Conservation (phyloP, 2,113 vertebrate species). For the Daboia siamensis region DNA sequence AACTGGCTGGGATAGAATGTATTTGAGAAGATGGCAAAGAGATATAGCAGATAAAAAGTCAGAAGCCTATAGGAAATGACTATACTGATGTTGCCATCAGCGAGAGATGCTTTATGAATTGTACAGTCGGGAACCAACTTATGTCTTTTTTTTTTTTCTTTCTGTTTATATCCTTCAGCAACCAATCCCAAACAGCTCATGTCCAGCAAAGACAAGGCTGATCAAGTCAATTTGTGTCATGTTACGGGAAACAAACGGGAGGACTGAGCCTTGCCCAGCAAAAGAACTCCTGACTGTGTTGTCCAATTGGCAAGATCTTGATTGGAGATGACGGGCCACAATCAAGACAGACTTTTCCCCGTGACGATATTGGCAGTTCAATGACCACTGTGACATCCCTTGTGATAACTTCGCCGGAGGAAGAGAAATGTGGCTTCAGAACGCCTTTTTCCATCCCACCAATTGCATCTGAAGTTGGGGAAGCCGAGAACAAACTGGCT, state of each 20-base stretch:
- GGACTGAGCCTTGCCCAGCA: neutral
- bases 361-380: slow-evolving; percentile 25
- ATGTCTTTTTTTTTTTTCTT: neutral
- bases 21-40: neutral
- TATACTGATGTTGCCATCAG: neutral
- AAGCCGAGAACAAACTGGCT: neutral
- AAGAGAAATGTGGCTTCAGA: neutral
- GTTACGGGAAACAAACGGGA: slow-evolving; percentile 28
- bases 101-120: neutral
- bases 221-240: slow-evolving; percentile 28
- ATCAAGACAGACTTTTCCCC: slow-evolving; percentile 23
- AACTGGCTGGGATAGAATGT: no score
- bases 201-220: slow-evolving; percentile 16
- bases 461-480: neutral
- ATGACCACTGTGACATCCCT: slow-evolving; percentile 31
- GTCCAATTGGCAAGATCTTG: accelerated
- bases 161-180: slow-evolving; percentile 7
- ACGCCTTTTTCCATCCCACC: neutral
- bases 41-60: neutral
- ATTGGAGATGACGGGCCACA: slow-evolving; percentile 43
- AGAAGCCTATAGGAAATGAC: neutral
- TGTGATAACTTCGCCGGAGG: slow-evolving; percentile 5
- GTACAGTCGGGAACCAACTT: neutral
- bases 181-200: slow-evolving; percentile 12
- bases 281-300: neutral